Evolutionary conservation across 2,888 invertebrate genomes (phyloP).

Genomic region (Tineola bisselliella): DNA sequence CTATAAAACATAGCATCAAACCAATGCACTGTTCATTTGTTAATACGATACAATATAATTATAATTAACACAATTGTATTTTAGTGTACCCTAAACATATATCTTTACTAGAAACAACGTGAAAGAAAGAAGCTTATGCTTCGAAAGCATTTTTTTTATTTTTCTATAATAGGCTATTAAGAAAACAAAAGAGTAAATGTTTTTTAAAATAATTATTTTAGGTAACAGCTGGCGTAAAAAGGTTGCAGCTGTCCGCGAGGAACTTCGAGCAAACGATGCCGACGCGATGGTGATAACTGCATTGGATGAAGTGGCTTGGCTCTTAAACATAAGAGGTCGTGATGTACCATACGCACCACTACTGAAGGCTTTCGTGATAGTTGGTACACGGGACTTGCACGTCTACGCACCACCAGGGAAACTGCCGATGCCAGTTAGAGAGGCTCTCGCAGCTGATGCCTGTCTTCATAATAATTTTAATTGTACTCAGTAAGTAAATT

Average conservation of each 20-base stretch:
- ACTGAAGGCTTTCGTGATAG: conserved; percentile 77
- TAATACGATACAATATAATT: too few species aligned
- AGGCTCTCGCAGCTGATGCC: conserved; percentile 62
- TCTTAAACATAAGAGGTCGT: conserved; percentile 86
- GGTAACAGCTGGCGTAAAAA: conserved; percentile 82
- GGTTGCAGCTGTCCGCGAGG: conserved; percentile 71
- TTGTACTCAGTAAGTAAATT: conserved; percentile 40
- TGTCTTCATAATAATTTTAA: conserved; percentile 72
- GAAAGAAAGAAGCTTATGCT: too few species aligned
- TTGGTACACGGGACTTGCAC: conserved; percentile 72
- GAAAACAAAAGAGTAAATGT: too few species aligned
- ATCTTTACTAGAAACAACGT: too few species aligned
- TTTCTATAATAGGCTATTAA: too few species aligned
- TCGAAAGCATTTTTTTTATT: too few species aligned
- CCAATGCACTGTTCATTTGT: too few species aligned
- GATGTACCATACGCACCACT: conserved; percentile 86
- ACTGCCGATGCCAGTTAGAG: conserved; percentile 63
- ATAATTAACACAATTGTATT: too few species aligned
- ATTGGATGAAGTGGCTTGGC: conserved; percentile 88
- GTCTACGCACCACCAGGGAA: conserved; percentile 78
- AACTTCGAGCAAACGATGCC: conserved; percentile 69
- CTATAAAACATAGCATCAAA: too few species aligned
- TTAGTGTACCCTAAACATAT: too few species aligned
- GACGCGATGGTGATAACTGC: conserved; percentile 87
- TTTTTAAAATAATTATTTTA: conserved; percentile 27